phyloP scores from a whole-genome alignment of 2,113 vertebrate genomes.

The Sardina pilchardus region DNA sequence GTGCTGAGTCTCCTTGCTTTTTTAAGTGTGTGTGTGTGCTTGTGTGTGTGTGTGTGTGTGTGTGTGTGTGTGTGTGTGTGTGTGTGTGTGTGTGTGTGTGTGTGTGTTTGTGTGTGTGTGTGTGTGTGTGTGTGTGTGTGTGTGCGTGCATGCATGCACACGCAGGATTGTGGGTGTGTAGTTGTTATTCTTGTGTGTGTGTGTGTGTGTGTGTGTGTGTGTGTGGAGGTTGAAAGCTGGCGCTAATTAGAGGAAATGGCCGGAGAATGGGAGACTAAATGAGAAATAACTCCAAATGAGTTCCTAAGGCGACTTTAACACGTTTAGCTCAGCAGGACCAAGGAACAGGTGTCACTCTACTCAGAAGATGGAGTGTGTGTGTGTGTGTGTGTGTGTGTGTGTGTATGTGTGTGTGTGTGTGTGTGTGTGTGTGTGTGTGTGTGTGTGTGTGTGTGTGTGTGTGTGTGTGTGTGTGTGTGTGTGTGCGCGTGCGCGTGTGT shows the following conservation, averaged over 20 bases:
- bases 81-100: too few relatives aligned
- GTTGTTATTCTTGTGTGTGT: too few relatives aligned
- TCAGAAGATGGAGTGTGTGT: background rate
- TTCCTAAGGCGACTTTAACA: background rate
- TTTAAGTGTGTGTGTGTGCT: too few relatives aligned
- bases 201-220: constrained; percentile 7
- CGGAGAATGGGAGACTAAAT: background rate
- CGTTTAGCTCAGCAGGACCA: background rate
- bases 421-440: background rate
- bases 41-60: too few relatives aligned
- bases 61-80: too few relatives aligned
- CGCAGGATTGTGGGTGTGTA: background rate
- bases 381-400: constrained; percentile 11
- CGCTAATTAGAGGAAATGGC: background rate
- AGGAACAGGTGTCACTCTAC: background rate
- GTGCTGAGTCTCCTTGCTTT: too few relatives aligned
- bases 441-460: background rate
- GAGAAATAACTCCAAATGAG: background rate
- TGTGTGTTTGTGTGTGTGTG: too few relatives aligned
- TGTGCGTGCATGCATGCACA: background rate
- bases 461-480: background rate
- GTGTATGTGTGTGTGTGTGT: constrained; percentile 3
- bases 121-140: background rate
- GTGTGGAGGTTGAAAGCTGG: background rate
- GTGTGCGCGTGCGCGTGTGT: background rate